phyloP scores from a whole-genome alignment of 2,797 vertebrate genomes.

The Harpagifer antarcticus region DNA sequence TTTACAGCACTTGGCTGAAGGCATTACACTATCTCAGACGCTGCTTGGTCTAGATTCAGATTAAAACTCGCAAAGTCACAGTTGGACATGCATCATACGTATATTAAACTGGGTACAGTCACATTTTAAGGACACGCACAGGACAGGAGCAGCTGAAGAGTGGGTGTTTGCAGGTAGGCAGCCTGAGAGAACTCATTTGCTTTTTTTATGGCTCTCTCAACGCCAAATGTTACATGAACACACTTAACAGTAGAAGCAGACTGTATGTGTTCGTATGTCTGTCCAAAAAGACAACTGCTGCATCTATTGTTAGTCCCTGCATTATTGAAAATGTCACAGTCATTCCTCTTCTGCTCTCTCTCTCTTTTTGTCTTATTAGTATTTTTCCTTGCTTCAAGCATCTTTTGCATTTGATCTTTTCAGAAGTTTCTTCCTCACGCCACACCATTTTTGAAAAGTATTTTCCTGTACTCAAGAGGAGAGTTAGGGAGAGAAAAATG shows the following conservation, averaged over 20 bases:
- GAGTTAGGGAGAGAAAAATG: background rate
- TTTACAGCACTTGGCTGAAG: slow-evolving; percentile 17
- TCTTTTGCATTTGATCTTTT: slow-evolving; percentile 19
- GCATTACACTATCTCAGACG: slow-evolving; percentile 16
- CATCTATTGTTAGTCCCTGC: slow-evolving; percentile 25
- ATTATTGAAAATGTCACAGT: slow-evolving; percentile 12
- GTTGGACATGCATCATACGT: slow-evolving; percentile 56
- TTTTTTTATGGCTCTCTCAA: slow-evolving; percentile 43
- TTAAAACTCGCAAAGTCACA: slow-evolving; percentile 29
- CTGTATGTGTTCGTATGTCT: slow-evolving; percentile 10
- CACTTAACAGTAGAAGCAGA: slow-evolving; percentile 8
- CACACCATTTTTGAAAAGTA: slow-evolving; percentile 15
- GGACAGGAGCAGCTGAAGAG: slow-evolving; percentile 73
- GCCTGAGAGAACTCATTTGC: slow-evolving; percentile 55
- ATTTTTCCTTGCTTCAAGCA: slow-evolving; percentile 23
- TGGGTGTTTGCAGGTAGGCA: slow-evolving; percentile 78
- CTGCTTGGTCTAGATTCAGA: slow-evolving; percentile 19
- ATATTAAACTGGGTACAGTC: slow-evolving; percentile 38
- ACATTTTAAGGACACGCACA: slow-evolving; percentile 47
- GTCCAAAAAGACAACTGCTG: slow-evolving; percentile 30
- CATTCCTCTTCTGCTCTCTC: background rate
- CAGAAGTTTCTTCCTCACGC: slow-evolving; percentile 1
- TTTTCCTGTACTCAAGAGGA: slow-evolving; percentile 12
- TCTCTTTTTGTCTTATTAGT: slow-evolving; percentile 2
- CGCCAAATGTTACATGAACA: slow-evolving; percentile 46